These are phyloP conservation scores for Drosophila saltans DNA, from an alignment of 1,140 invertebrate species.

Conservation along the genomic window DNA sequence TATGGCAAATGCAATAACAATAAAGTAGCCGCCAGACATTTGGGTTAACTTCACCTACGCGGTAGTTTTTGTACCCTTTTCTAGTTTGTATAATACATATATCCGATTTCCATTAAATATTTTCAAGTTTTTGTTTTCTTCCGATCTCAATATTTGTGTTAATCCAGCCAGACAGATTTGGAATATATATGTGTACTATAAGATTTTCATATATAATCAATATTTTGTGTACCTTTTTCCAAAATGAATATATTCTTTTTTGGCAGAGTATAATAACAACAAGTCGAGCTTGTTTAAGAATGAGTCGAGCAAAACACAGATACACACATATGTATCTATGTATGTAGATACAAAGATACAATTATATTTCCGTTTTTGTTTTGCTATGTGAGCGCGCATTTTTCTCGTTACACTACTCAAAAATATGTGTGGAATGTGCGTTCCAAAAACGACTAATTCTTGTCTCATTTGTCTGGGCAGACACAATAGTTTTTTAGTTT, in stretches of 20 bases:
- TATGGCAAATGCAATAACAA: neutral
- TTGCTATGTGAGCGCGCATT: slow-evolving; percentile 45
- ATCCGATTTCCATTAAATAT: too few species aligned
- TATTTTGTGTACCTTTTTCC: too few species aligned
- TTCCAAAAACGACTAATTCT: slow-evolving; percentile 20
- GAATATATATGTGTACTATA: too few species aligned
- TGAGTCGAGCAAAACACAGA: slow-evolving; percentile 62
- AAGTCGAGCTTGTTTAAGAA: slow-evolving; percentile 37
- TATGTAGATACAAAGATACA: slow-evolving; percentile 16
- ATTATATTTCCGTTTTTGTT: slow-evolving; percentile 52
- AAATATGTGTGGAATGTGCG: slow-evolving; percentile 53
- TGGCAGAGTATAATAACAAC: slow-evolving; percentile 9
- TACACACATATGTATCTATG: neutral
- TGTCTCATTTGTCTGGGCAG: slow-evolving; percentile 6
- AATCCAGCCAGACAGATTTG: too few species aligned
- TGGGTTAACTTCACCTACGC: neutral
- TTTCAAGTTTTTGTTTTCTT: too few species aligned
- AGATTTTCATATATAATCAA: too few species aligned
- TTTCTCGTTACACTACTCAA: slow-evolving; percentile 37
- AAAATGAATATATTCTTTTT: neutral
- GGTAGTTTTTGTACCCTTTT: too few species aligned
- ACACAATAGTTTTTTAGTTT: neutral
- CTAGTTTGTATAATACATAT: too few species aligned
- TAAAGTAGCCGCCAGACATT: neutral
- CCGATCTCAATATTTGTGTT: too few species aligned